Evolutionary conservation across 2,113 vertebrate genomes (phyloP), one percentile per base, ranked within the genome.

Genomic region (Sapayoa aenigma): DNA sequence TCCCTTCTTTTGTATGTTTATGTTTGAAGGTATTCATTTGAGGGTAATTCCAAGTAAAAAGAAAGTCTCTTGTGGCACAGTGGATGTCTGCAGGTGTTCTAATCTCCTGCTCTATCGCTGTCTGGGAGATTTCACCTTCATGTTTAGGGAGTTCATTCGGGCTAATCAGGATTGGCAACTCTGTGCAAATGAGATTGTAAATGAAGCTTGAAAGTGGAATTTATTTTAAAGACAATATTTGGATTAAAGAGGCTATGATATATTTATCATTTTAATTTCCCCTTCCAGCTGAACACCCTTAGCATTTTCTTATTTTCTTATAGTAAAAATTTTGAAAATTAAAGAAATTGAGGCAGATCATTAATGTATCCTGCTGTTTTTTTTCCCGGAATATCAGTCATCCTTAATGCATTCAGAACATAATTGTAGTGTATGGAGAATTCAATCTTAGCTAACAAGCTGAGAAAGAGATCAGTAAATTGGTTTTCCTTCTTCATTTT

Each of bases 61-160:
- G 77, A 9, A 81, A 81, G 73, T 77, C 60, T 67, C 56, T 18
- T 42, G 77, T 53, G 75, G 76, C 86, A 68, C 49, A 50, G 92
- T 81, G 80, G 37, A 60, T 89, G 66, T 79, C 86, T 94, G 88
- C 94, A 96, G 92, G 90, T 95, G 95, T 95, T 89, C 92, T 90
- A 76, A 78, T 94, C 88, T 92, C 75, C 75, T 90, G 41, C 79
- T 90, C 0, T 56, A 52, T 46, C 68, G 18, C 35, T 95, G 76
- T 69, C 75, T 94, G 89, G 37, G 59, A 84, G 79, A 84, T 88
- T 91, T 94, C 85, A 91, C 84, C 66, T 89, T 95, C 74, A 14
- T 24, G 25, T 95, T 87, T 68, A 86, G 83, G 87, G 95, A 96
- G 60, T 83, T 97, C 74, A 79, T 80, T 87, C 0, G 35, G 79